Evolutionary conservation across 2,888 invertebrate species (phyloP).

Genomic region (Athalia rosae): DNA sequence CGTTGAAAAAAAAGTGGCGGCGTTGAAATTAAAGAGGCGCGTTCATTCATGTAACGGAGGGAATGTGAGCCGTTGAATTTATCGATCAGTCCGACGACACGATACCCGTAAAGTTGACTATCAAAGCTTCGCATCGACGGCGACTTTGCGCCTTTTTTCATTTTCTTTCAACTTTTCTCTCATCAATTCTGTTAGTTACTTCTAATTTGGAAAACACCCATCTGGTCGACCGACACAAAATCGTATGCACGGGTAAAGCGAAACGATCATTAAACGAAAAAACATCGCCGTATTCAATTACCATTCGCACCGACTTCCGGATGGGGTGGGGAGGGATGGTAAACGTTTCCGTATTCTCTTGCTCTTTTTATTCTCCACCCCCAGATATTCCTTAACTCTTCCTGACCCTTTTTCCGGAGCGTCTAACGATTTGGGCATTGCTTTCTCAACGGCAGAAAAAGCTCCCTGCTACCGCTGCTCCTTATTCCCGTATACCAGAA

Average conservation of each 20-base stretch:
- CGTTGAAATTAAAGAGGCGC: no score
- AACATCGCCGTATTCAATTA: conserved; percentile 31
- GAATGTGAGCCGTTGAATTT: background rate
- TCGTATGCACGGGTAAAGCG: no score
- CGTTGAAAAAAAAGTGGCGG: no score
- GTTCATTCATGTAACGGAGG: background rate
- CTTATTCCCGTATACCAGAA: background rate
- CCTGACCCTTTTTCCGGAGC: conserved; percentile 6
- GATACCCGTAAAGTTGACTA: conserved; percentile 35
- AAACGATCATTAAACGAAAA: conserved; percentile 35
- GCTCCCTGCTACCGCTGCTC: background rate
- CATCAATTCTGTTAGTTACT: conserved; percentile 13
- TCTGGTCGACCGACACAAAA: background rate
- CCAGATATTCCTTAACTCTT: conserved; percentile 16
- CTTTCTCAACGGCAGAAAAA: conserved; percentile 26
- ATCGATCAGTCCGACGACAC: conserved; percentile 12
- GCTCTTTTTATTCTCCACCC: background rate
- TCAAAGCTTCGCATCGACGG: conserved; percentile 33
- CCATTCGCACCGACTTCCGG: conserved; percentile 15
- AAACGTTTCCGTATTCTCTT: background rate
- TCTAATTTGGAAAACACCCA: background rate
- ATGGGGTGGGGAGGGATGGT: background rate
- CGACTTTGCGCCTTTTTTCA: background rate
- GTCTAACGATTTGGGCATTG: conserved; percentile 34
- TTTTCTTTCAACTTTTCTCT: background rate